A percentile compares a stretch with the other conserved stretches of the same genome.
Conservation (phyloP, 2,888 invertebrate species). For the Spilosoma lubricipeda region DNA sequence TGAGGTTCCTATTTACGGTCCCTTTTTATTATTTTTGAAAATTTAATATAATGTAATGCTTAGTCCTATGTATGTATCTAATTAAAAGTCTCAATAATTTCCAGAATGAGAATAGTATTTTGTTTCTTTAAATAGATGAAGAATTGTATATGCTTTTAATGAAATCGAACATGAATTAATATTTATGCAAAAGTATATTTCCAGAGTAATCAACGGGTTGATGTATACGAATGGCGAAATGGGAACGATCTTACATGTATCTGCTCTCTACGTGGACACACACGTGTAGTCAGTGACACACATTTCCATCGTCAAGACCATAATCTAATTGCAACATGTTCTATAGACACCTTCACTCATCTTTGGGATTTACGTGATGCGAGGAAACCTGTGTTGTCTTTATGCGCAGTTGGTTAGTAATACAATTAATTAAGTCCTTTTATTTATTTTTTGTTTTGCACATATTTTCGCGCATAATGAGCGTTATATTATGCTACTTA, state of each 20-base stretch:
- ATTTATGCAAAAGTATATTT: conserved; percentile 1
- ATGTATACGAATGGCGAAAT: conserved; percentile 93
- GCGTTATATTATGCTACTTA: too few species aligned
- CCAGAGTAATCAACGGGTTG: conserved; percentile 95
- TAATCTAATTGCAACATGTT: conserved; percentile 91
- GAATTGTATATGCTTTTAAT: neutral
- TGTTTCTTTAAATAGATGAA: neutral
- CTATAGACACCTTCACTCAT: conserved; percentile 97
- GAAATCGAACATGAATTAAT: neutral
- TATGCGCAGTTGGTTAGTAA: conserved; percentile 93
- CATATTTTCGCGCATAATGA: too few species aligned
- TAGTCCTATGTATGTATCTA: too few species aligned
- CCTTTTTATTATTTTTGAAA: too few species aligned
- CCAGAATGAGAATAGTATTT: too few species aligned
- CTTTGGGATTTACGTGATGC: conserved; percentile 97
- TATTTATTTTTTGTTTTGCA: too few species aligned
- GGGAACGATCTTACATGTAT: conserved; percentile 90
- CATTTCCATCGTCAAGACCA: conserved; percentile 93
- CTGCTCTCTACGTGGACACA: conserved; percentile 92
- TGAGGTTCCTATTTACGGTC: too few species aligned
- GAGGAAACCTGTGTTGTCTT: conserved; percentile 92
- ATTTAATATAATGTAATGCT: too few species aligned
- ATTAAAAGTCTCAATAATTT: too few species aligned
- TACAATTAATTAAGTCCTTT: conserved; percentile 78
- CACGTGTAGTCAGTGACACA: conserved; percentile 94